phyloP scores from a whole-genome alignment of 2,888 invertebrate species.

The Crioceris asparagi region DNA sequence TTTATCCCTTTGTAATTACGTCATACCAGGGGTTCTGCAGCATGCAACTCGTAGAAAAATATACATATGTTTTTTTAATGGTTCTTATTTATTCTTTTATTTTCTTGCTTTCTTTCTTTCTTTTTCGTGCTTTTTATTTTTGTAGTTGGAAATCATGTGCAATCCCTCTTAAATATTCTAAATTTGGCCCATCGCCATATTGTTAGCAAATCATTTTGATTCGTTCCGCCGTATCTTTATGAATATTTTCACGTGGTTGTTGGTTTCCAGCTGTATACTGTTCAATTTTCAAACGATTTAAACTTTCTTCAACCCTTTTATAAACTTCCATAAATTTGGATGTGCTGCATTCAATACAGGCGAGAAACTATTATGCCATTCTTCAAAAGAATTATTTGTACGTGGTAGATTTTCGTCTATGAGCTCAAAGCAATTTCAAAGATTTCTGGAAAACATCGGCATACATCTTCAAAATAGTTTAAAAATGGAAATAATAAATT shows the following conservation, averaged over 20 bases:
- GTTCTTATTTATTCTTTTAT: slow-evolving; percentile 1
- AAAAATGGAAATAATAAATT: background rate
- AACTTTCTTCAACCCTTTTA: slow-evolving; percentile 2
- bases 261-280: slow-evolving; percentile 4
- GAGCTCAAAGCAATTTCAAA: background rate
- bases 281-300: slow-evolving; percentile 4
- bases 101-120: slow-evolving; percentile 1
- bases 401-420: background rate
- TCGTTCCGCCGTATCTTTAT: slow-evolving; percentile 4
- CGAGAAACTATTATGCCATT: slow-evolving; percentile 3
- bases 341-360: background rate
- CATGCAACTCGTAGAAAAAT: no score
- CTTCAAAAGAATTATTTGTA: slow-evolving; percentile 3
- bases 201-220: background rate
- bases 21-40: no score
- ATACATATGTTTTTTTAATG: no score
- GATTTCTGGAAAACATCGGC: slow-evolving; percentile 1
- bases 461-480: background rate
- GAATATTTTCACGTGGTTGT: slow-evolving; percentile 2
- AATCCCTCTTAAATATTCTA: slow-evolving; percentile 5
- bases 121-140: slow-evolving; percentile 1
- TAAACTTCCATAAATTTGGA: slow-evolving; percentile 3
- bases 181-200: slow-evolving; percentile 1
- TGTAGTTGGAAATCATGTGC: slow-evolving; percentile 2
- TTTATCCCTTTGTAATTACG: no score